Base-by-base conservation (phyloP, 2,888 invertebrate genomes). In the Xiphydria camelus region DNA sequence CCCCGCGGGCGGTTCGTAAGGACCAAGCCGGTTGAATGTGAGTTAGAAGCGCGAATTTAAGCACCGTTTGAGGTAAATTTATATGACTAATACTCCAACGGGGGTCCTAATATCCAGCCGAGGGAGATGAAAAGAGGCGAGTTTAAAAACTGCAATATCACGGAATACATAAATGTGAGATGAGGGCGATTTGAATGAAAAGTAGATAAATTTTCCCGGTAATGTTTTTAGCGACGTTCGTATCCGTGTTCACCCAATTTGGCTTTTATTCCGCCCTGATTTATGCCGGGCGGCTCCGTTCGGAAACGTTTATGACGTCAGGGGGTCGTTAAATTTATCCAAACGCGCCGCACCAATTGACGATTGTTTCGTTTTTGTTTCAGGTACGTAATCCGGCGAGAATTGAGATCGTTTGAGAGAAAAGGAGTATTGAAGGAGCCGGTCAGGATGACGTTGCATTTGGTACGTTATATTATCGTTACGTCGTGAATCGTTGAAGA, bases 91-190 rank as follows among this genome's bases (percentile, higher is more conserved):
- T 70, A 69, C 62, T 62, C 51, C 53, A 57, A 51, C 53, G 58
- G 4, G 66, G 66, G 64, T 69, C 70, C 68, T 69, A 68, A 70
- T 69, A 68, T 68, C 66, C 26, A 51, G 37, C 64, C 42, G 56
- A 49, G 50, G 49, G 47, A 45, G 55, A 56, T 59, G 58, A 64
- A 59, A 59, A 61, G 55, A 57, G 62, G 54, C 55, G 62, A 64
- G 64, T 67, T 68, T 62, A 51, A 67, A 71, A 70, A 68, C 61
- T 67, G 70, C 69, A 70, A 68, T 70, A 71, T 70, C 70, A 70
- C 60, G 68, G 70, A 71, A 70, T 70, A 70, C 61, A 71, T 71
- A 71, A 71, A 71, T 70, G 67, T 62, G 63, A 68, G 70, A 70
- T 70, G 70, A 70, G 70, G 63, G 54, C 53, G 57, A 70, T 70